phyloP scores from a whole-genome alignment of 2,888 invertebrate genomes.

The Terebella lapidaria region DNA sequence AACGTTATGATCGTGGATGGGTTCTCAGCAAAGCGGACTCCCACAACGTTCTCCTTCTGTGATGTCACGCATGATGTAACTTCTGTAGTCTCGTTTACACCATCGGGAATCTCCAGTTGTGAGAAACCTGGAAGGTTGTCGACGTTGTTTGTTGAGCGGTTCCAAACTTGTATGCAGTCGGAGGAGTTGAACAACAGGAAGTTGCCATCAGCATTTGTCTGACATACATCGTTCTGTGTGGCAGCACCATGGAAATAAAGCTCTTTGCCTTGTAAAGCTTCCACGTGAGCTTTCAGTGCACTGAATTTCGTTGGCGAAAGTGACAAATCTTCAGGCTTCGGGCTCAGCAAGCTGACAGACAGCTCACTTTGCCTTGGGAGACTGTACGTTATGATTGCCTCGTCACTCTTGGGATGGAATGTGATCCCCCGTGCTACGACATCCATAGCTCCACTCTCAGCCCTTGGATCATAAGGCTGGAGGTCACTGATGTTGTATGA shows the following conservation, averaged over 20 bases:
- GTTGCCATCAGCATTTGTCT: too few species aligned
- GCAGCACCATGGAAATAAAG: too few species aligned
- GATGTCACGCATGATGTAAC: conserved; percentile 10
- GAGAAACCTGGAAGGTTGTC: not conserved
- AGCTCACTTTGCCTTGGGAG: too few species aligned
- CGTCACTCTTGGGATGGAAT: not conserved
- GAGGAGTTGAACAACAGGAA: too few species aligned
- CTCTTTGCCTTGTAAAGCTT: too few species aligned
- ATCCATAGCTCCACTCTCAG: not conserved
- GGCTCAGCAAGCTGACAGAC: not conserved
- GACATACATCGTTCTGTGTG: too few species aligned
- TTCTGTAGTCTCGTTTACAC: too few species aligned
- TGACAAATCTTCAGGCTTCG: not conserved
- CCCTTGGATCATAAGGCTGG: not conserved
- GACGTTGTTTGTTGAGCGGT: not conserved
- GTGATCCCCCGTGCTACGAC: not conserved
- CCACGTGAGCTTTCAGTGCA: too few species aligned
- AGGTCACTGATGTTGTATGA: conserved; percentile 12
- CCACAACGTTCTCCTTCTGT: conserved; percentile 19
- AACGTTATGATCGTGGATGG: conserved; percentile 15
- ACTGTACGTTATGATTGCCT: not conserved
- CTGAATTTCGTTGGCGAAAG: not conserved
- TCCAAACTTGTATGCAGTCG: too few species aligned
- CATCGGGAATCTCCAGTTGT: not conserved
- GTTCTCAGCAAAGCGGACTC: conserved; percentile 16